Conservation (phyloP, 2,113 vertebrate genomes). For the Lynx canadensis region DNA sequence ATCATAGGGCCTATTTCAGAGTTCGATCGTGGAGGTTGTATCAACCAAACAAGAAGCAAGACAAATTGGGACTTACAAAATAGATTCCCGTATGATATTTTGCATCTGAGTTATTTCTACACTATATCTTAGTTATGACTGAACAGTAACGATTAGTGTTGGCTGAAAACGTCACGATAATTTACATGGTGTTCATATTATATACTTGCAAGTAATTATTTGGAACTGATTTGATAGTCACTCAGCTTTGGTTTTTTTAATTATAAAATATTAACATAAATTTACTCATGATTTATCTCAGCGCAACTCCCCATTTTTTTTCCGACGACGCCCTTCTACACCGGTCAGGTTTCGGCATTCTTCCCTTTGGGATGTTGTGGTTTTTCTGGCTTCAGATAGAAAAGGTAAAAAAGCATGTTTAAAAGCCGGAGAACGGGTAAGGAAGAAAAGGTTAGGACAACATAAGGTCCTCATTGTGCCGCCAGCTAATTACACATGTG, state of each 20-base stretch:
- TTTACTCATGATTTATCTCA: background rate
- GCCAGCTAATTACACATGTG: fast-evolving
- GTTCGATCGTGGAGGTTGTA: fast-evolving
- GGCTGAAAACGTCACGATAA: background rate
- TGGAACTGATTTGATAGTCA: background rate
- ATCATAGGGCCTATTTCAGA: background rate
- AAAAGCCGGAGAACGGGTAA: background rate
- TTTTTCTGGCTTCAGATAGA: background rate
- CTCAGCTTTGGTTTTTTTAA: background rate
- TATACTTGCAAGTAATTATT: background rate
- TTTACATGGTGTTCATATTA: background rate
- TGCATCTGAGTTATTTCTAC: background rate
- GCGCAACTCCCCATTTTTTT: background rate
- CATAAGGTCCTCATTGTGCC: fast-evolving
- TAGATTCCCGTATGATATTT: too few relatives aligned
- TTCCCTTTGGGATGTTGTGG: fast-evolving
- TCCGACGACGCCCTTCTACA: fast-evolving
- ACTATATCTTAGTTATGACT: background rate
- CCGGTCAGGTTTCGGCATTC: too few relatives aligned
- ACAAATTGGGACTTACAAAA: background rate
- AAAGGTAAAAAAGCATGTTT: background rate
- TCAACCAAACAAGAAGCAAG: background rate
- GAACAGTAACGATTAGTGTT: background rate
- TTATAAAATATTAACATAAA: background rate
- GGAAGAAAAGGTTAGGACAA: background rate